phyloP scores from a whole-genome alignment of 1,140 invertebrate genomes.

The Cardiocondyla obscurior region DNA sequence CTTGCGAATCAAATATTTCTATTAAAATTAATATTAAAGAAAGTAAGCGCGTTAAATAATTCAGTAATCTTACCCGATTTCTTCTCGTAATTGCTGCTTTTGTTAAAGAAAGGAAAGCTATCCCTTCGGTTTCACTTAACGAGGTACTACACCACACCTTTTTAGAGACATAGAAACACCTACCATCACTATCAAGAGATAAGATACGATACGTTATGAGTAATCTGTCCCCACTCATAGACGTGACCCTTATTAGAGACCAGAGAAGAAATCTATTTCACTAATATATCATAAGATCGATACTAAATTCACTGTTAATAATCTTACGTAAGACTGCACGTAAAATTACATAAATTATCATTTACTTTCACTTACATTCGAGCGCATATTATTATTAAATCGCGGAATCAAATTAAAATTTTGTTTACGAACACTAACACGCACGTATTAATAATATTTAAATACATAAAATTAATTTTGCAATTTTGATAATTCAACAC shows the following conservation, averaged over 20 bases:
- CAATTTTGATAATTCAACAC: neutral
- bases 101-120: conserved; percentile 23
- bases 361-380: neutral
- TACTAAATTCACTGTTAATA: neutral
- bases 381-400: neutral
- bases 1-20: neutral
- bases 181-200: conserved; percentile 80
- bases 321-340: neutral
- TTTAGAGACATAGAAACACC: conserved; percentile 72
- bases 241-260: conserved; percentile 27
- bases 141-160: conserved; percentile 78
- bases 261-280: neutral
- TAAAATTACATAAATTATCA: too few relatives aligned
- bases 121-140: conserved; percentile 42
- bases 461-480: neutral
- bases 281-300: conserved; percentile 28
- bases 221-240: conserved; percentile 68
- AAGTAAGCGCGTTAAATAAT: neutral
- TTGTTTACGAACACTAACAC: neutral
- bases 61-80: neutral
- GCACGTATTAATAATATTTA: neutral
- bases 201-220: conserved; percentile 77
- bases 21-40: neutral
- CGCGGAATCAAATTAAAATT: neutral
- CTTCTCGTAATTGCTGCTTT: neutral